Evolutionary conservation across 2,888 invertebrate genomes (phyloP).

Genomic region (Eristalinus aeneus): DNA sequence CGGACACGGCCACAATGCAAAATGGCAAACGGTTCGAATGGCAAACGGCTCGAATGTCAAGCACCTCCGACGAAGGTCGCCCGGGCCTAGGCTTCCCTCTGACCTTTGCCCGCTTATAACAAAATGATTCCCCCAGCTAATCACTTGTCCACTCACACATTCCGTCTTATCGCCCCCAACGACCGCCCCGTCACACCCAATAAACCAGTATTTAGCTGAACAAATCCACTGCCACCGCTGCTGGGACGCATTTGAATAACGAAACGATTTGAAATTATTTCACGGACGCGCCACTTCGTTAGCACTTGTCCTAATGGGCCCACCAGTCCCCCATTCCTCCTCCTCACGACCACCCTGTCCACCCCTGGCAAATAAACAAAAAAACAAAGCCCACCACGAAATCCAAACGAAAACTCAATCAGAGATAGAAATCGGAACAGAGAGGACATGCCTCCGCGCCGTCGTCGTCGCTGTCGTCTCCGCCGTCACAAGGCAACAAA

Average conservation of each 20-base stretch:
- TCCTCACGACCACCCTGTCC: neutral
- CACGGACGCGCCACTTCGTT: constrained; percentile 56
- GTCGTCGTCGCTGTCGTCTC: neutral
- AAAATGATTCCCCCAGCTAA: neutral
- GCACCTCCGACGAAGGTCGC: neutral
- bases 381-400: neutral
- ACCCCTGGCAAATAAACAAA: neutral
- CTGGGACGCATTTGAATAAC: constrained; percentile 25
- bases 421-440: constrained; percentile 55
- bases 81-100: neutral
- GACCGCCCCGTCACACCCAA: neutral
- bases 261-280: constrained; percentile 53
- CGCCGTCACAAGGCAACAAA: constrained; percentile 17
- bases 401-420: constrained; percentile 42
- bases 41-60: neutral
- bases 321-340: constrained; percentile 23
- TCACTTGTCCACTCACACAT: neutral
- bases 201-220: neutral
- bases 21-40: neutral
- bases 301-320: constrained; percentile 60
- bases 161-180: neutral
- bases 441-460: constrained; percentile 20
- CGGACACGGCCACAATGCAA: neutral
- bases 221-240: neutral
- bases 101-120: neutral